These are phyloP conservation scores for Seriola quinqueradiata DNA, from an alignment of 2,113 vertebrate genomes.

Conservation along the genomic window DNA sequence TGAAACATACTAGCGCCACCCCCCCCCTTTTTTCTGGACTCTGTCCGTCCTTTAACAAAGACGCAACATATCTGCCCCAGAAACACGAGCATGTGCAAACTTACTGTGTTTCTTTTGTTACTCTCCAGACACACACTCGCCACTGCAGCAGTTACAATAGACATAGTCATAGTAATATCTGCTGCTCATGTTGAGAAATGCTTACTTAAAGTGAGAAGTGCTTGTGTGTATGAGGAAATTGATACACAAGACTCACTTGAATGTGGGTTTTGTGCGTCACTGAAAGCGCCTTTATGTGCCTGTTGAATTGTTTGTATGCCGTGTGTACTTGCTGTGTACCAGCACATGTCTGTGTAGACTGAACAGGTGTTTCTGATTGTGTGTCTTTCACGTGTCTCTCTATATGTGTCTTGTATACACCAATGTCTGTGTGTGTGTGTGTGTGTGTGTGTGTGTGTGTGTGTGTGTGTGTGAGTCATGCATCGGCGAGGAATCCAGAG, in stretches of 20 bases:
- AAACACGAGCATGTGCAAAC: slow-evolving; percentile 37
- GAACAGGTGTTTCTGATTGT: slow-evolving; percentile 48
- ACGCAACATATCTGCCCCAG: slow-evolving; percentile 21
- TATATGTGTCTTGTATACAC: neutral
- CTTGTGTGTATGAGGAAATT: slow-evolving; percentile 26
- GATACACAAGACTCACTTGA: slow-evolving; percentile 21
- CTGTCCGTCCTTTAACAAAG: slow-evolving; percentile 60
- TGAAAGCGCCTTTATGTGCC: slow-evolving; percentile 12
- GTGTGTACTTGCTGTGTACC: slow-evolving; percentile 11
- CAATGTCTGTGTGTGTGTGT: neutral
- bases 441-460: slow-evolving; percentile 3
- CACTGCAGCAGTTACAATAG: slow-evolving; percentile 43
- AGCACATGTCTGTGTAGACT: neutral
- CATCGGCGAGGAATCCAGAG: slow-evolving; percentile 5
- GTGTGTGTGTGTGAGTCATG: neutral
- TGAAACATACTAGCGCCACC: neutral
- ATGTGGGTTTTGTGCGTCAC: slow-evolving; percentile 35
- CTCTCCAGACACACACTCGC: slow-evolving; percentile 48
- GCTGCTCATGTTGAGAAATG: slow-evolving; percentile 34
- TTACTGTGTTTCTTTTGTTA: slow-evolving; percentile 41
- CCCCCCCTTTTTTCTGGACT: neutral
- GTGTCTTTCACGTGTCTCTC: neutral
- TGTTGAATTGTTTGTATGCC: slow-evolving; percentile 35
- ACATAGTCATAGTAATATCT: slow-evolving; percentile 29
- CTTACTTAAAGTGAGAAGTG: slow-evolving; percentile 44